Evolutionary conservation across 2,797 vertebrate genomes (phyloP), one percentile per base, ranked within the genome.

Genomic region (Phataginus tricuspis): DNA sequence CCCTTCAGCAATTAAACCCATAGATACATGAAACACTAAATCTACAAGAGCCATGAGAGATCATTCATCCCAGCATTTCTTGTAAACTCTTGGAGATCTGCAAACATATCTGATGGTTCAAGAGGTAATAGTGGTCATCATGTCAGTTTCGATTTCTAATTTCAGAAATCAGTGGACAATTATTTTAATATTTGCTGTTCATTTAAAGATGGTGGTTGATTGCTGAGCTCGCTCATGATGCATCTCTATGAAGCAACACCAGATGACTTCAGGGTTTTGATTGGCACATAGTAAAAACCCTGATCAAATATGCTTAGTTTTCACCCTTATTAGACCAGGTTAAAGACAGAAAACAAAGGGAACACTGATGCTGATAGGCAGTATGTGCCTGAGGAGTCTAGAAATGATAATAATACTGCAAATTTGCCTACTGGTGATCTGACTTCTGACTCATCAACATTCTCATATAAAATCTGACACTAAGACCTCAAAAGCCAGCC

Each of bases 21-120:
- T 31, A 77, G 25, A 88, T 16, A 79, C 23, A 88, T 37, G 89
- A 90, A 95, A 66, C 14, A n/a, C 31, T 88, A 84, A 91, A 78
- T 2, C 12, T 69, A 19, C 15, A 79, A 53, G 4, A 75, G 9
- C 11, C n/a, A 14, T 63, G 12, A 91, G 11, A 39, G 18, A 91
- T 53, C n/a, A 57, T 37, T 1, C 9, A 71, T 1, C 12, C 1
- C 19, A 66, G 18, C 42, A 37, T 39, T 94, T 93, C 45, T 29
- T 64, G 0, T 49, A 95, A 93, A 83, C 31, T 66, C 27, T 66
- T 31, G 66, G 68, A 90, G 51, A 91, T 78, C 53, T 68, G 0
- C 29, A 82, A 96, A 29, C 45, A 16, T n/a, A 53, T 55, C 61
- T 55, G 10, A 21, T 5, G 13, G 25, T 49, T 82, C 12, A 45